phyloP scores from a whole-genome alignment of 2,797 vertebrate species.

The Epinephelus awoara region DNA sequence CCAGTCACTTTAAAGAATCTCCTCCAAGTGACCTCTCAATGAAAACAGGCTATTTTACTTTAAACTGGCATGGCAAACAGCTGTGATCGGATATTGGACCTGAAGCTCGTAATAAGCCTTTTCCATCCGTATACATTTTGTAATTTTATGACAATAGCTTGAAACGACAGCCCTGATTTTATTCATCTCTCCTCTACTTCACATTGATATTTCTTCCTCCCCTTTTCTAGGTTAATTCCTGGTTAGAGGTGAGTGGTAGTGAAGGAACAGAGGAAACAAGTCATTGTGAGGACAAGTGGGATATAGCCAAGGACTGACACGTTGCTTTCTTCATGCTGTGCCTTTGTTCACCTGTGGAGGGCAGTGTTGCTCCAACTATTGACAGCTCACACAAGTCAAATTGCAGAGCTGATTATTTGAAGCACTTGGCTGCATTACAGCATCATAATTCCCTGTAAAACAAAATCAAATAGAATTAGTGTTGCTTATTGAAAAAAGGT shows the following conservation, averaged over 20 bases:
- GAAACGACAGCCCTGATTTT: neutral
- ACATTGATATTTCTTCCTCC: neutral
- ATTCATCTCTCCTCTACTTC: neutral
- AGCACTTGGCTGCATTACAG: conserved; percentile 68
- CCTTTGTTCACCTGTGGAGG: conserved; percentile 70
- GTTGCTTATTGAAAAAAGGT: conserved; percentile 37
- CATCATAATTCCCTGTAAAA: conserved; percentile 60
- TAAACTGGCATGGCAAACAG: neutral
- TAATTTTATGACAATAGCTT: neutral
- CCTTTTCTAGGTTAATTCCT: conserved; percentile 11
- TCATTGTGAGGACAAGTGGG: conserved; percentile 37
- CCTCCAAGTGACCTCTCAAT: neutral
- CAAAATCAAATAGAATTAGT: conserved; percentile 48
- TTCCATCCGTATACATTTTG: neutral
- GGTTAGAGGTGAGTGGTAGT: conserved; percentile 9
- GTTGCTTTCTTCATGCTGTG: conserved; percentile 26
- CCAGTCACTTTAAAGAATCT: neutral
- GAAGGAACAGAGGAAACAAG: conserved; percentile 29
- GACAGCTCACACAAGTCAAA: conserved; percentile 21
- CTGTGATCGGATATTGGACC: conserved; percentile 5
- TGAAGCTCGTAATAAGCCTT: neutral
- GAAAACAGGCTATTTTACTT: neutral
- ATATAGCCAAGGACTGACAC: conserved; percentile 22
- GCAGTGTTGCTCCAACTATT: conserved; percentile 83
- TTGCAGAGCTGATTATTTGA: conserved; percentile 58